Evolutionary conservation across 2,113 vertebrate species (phyloP).

Genomic region (Oenanthe melanoleuca): DNA sequence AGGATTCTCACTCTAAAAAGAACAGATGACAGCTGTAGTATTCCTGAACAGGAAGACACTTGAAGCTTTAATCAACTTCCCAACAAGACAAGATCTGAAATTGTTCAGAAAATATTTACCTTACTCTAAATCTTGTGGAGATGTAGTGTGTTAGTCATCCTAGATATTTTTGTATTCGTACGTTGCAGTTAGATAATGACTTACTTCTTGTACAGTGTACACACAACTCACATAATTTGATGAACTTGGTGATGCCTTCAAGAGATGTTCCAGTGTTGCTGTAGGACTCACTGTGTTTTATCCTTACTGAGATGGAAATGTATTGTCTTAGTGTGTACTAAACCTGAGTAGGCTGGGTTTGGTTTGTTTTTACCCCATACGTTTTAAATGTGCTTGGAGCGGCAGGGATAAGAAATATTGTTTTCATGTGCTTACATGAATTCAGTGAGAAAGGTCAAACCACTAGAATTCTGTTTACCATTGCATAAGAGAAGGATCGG

Average conservation of each 20-base stretch:
- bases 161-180: neutral
- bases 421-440: slow-evolving; percentile 23
- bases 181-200: neutral
- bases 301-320: neutral
- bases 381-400: slow-evolving; percentile 7
- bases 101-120: neutral
- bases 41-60: neutral
- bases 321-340: neutral
- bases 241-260: neutral
- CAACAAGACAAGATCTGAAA: neutral
- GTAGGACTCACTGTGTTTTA: neutral
- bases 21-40: neutral
- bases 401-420: slow-evolving; percentile 25
- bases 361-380: neutral
- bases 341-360: neutral
- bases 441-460: slow-evolving; percentile 58
- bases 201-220: neutral
- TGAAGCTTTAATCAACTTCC: slow-evolving; percentile 1
- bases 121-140: neutral
- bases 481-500: slow-evolving; percentile 3
- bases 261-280: neutral
- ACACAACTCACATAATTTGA: neutral
- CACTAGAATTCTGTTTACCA: slow-evolving; percentile 40
- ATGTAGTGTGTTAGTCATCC: neutral
- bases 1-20: neutral